Conservation (phyloP, 2,113 vertebrate species). For the Gila orcuttii region DNA sequence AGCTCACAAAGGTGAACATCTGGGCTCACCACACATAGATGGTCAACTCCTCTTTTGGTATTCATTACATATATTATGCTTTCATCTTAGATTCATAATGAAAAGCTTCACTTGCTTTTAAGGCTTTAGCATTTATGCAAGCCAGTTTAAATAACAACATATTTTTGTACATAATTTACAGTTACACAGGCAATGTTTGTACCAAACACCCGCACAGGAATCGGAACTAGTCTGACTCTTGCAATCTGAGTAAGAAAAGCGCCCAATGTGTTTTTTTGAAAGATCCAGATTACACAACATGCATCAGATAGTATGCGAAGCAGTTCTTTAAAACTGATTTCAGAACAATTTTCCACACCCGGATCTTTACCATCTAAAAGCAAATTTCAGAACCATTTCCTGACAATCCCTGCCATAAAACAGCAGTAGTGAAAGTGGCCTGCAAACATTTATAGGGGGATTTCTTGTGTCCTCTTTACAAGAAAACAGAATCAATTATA, state of each 20-base stretch:
- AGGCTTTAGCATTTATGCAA: neutral
- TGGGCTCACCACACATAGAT: neutral
- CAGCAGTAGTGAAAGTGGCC: constrained; percentile 26
- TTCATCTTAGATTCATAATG: neutral
- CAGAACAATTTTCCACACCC: neutral
- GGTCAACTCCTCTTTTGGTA: neutral
- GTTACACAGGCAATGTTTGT: neutral
- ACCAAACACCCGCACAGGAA: neutral
- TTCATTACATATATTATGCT: neutral
- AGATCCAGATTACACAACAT: neutral
- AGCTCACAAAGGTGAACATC: constrained; percentile 12
- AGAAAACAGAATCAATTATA: constrained; percentile 26
- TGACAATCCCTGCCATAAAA: constrained; percentile 5
- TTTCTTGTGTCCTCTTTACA: constrained; percentile 36
- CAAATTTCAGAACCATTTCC: neutral
- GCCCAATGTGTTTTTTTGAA: neutral
- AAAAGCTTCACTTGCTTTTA: neutral
- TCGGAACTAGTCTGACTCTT: neutral
- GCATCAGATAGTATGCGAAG: neutral
- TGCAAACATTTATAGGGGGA: constrained; percentile 7
- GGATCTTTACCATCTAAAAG: neutral
- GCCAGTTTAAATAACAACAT: neutral
- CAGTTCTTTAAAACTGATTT: neutral
- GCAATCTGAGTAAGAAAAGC: neutral
- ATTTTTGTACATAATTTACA: neutral